Evolutionary conservation across 2,888 invertebrate genomes (phyloP), one percentile per base, ranked within the genome.

Genomic region (Apoda limacodes): DNA sequence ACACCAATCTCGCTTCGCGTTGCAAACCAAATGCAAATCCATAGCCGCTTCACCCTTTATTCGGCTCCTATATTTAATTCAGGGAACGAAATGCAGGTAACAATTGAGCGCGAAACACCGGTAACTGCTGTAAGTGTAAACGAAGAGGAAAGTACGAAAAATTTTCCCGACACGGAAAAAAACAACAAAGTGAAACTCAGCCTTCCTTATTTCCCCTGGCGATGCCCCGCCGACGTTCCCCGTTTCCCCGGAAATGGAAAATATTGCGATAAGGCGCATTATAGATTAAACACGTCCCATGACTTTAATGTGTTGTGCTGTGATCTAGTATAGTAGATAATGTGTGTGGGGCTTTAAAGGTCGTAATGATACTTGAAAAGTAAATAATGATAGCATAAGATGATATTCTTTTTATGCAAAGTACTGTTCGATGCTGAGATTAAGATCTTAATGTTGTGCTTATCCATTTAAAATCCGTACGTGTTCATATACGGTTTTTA

Each of bases 211-310:
- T 80, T 82, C 81, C 81, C 81, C 52, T 71, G 81, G 58, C 80
- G 78, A 68, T 62, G 53, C 54, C 63, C 63, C 55, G 50, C 44
- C 63, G 62, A 58, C 69, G 65, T 53, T 58, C 59, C 63, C 63
- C 54, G 63, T 61, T 64, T 65, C 56, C 64, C 63, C 58, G 78
- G 75, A 78, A 81, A 78, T 80, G 80, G 80, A 72, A 80, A 81
- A 81, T 80, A 81, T 81, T 69, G 78, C 75, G 78, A 81, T 82
- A 81, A 82, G 78, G 64, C 60, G 62, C 80, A 78, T 81, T 81
- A 80, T 71, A 76, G 74, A 80, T 80, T 80, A 78, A 75, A 76
- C 69, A 65, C 60, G 66, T 65, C 60, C 48, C 60, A 60, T 48
- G 55, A 58, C 59, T 63, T 65, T 72, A 75, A 74, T 70, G 65